Evolutionary conservation across 2,888 invertebrate species (phyloP).

Genomic region (Crocallis elinguaria): DNA sequence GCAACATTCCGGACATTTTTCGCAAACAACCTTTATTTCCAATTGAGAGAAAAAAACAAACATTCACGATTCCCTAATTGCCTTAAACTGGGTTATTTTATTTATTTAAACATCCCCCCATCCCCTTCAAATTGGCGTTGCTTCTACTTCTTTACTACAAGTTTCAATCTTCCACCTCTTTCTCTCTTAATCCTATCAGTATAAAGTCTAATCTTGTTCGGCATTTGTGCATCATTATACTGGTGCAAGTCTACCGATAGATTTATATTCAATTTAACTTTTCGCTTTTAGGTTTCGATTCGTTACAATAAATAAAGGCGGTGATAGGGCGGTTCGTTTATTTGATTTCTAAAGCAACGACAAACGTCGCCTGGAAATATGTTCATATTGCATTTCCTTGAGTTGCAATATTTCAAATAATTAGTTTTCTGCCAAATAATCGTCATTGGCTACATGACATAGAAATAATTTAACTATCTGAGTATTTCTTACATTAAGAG

Average conservation of each 20-base stretch:
- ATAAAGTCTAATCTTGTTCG: slow-evolving; percentile 17
- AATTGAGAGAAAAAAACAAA: slow-evolving; percentile 40
- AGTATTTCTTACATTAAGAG: too few species aligned
- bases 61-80: slow-evolving; percentile 51
- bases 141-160: slow-evolving; percentile 36
- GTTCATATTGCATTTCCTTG: background rate
- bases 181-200: background rate
- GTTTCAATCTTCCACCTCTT: background rate
- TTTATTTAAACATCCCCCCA: slow-evolving; percentile 59
- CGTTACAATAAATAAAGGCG: slow-evolving; percentile 30
- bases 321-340: slow-evolving; percentile 25
- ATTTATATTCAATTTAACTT: slow-evolving; percentile 41
- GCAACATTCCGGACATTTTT: slow-evolving; percentile 24
- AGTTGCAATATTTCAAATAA: too few species aligned
- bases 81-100: slow-evolving; percentile 53
- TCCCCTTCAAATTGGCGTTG: slow-evolving; percentile 52
- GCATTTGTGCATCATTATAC: background rate
- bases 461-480: too few species aligned
- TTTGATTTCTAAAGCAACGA: slow-evolving; percentile 22
- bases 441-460: too few species aligned
- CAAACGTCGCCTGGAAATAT: background rate
- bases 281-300: slow-evolving; percentile 36
- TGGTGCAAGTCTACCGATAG: slow-evolving; percentile 29
- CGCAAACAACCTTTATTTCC: slow-evolving; percentile 34
- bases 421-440: too few species aligned